Conservation (phyloP, 1,140 invertebrate species). For the Penaeus indicus region DNA sequence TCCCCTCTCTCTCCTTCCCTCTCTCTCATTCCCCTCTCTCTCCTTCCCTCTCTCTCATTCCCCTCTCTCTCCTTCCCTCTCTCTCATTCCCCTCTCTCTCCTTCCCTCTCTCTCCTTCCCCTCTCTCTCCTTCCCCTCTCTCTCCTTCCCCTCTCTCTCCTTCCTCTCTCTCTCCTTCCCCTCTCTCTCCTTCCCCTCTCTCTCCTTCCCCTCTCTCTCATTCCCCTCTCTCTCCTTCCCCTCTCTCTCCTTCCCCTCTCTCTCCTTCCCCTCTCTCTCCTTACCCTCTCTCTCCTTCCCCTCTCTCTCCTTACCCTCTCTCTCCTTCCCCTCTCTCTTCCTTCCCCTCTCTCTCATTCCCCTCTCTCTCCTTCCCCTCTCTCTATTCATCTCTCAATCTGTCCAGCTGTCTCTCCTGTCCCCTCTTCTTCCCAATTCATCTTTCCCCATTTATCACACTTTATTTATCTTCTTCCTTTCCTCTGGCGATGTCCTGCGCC, state of each 20-base stretch:
- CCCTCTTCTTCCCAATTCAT: no score
- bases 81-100: no score
- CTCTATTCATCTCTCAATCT: no score
- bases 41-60: no score
- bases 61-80: no score
- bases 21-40: neutral
- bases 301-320: neutral
- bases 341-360: no score
- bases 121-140: constrained; percentile 17
- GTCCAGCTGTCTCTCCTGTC: no score
- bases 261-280: neutral
- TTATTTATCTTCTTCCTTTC: no score
- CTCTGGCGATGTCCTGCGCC: fast-evolving
- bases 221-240: neutral
- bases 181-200: neutral
- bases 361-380: no score
- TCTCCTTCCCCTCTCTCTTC: neutral
- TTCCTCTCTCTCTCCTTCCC: neutral
- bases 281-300: neutral
- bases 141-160: constrained; percentile 5
- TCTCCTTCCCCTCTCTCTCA: neutral
- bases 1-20: neutral
- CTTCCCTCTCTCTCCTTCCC: no score
- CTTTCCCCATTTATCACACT: no score
- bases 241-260: neutral